These are phyloP conservation scores for Zaprionus lineosus DNA, from an alignment of 2,888 invertebrate genomes.

Conservation along the genomic window DNA sequence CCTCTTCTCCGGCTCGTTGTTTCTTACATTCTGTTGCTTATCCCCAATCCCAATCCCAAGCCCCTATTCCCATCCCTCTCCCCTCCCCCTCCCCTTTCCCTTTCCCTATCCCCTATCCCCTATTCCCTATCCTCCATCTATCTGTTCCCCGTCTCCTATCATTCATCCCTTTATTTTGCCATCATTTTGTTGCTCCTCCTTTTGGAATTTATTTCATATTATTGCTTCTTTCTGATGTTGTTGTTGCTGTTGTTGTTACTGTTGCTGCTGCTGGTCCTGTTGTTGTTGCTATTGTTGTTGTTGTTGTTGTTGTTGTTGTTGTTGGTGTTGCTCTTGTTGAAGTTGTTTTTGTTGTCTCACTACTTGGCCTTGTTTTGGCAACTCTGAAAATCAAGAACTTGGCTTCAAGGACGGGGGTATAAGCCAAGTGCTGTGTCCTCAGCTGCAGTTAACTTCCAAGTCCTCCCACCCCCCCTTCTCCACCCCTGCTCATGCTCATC, in stretches of 20 bases:
- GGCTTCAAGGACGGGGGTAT: not conserved
- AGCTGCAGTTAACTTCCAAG: conserved; percentile 74
- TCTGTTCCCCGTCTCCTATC: conserved; percentile 1
- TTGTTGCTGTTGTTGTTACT: conserved; percentile 1
- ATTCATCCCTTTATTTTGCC: too few relatives aligned
- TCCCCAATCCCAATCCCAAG: not conserved
- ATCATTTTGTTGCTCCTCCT: conserved; percentile 2
- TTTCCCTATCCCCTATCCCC: not conserved
- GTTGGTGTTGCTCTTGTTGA: conserved; percentile 1
- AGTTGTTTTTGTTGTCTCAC: conserved; percentile 35
- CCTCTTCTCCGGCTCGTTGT: not conserved
- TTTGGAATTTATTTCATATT: conserved; percentile 72
- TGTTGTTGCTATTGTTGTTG: conserved; percentile 34
- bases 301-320: conserved; percentile 16
- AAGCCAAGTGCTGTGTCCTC: conserved; percentile 55
- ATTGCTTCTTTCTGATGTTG: conserved; percentile 40
- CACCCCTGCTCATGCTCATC: not conserved
- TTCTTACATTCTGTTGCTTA: conserved; percentile 5
- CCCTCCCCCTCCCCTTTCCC: not conserved
- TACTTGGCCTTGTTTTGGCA: conserved; percentile 66
- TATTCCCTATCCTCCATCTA: not conserved
- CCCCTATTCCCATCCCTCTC: not conserved
- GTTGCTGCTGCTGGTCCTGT: conserved; percentile 13
- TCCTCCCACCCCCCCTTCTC: not conserved
- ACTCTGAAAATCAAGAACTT: conserved; percentile 50